Base-by-base conservation (phyloP, 2,113 vertebrate species). In the Microtus ochrogaster region DNA sequence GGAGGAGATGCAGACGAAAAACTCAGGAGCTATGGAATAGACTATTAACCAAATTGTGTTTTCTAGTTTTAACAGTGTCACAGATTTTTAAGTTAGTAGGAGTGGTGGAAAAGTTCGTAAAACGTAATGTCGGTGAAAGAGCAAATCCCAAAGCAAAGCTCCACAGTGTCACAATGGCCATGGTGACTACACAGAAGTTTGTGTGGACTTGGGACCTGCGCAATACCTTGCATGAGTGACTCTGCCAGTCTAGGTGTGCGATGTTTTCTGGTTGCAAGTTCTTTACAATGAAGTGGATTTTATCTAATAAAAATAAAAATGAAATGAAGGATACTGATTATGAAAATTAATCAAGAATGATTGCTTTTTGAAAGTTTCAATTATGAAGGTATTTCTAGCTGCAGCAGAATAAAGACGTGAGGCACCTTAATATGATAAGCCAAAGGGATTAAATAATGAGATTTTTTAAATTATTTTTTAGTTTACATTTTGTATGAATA, bases 271-370 rank as follows among this genome's bases (percentile, higher is more conserved):
- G 55, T 81, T n/a, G 33, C 52, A 81, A 58, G 10, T 81, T 81
- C 22, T 7, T 58, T 58, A 81, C 68, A 36, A 55, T 55, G 36
- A 55, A 58, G 19, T 79, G 33, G 10, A 12, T 58, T 81, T 81
- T 55, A n/a, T 55, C 22, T n/a, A n/a, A 81, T 21, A 4, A 3
- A 82, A 83, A 61, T 83, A 81, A 55, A 14, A 16, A 68, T 33
- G 7, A 83, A 83, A 83, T 39, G 55, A 61, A 82, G 21, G 19
- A 82, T n/a, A 81, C 55, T 81, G 19, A 81, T 39, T 52, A 26
- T 76, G 44, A 92, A 93, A 93, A 90, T 86, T 92, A 77, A 94
- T 74, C 66, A 77, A 22, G 44, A 96, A 84, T 52, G 1, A 66
- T 76, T 90, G 0, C 16, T 89, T 95, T 92, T 76, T 61, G n/a